Evolutionary conservation across 2,113 vertebrate species (phyloP).

Genomic region (Vulpes ferrilata): DNA sequence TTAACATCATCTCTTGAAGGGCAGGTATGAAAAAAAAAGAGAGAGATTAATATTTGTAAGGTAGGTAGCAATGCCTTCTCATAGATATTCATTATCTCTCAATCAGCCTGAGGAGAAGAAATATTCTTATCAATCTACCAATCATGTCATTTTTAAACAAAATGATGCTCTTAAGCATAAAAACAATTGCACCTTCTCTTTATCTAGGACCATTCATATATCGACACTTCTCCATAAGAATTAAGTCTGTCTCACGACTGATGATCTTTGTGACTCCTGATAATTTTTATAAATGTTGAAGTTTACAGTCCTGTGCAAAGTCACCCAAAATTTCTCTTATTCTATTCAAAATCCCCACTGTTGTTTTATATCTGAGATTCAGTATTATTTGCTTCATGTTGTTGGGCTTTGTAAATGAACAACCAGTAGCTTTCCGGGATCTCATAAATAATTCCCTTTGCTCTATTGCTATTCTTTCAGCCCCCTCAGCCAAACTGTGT

Average conservation of each 20-base stretch:
- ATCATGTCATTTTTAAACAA: background rate
- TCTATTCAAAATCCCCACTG: background rate
- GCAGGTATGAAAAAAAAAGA: background rate
- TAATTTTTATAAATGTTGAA: background rate
- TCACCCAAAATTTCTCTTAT: background rate
- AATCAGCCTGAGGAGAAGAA: background rate
- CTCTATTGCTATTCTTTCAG: conserved; percentile 49
- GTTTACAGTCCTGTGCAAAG: background rate
- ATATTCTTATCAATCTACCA: background rate
- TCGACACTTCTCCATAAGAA: background rate
- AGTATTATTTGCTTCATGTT: conserved; percentile 19
- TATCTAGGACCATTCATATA: background rate
- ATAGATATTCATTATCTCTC: background rate
- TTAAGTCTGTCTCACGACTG: background rate
- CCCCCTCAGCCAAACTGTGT: conserved; percentile 36
- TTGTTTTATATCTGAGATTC: background rate
- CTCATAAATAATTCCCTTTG: conserved; percentile 66
- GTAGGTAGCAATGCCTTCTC: background rate
- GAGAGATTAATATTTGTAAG: background rate
- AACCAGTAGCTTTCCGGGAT: background rate
- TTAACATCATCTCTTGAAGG: background rate
- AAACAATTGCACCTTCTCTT: background rate
- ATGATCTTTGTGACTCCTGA: background rate
- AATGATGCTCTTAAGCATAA: background rate
- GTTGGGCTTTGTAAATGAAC: conserved; percentile 49